These are phyloP conservation scores for Drosophila tropicalis DNA, from an alignment of 1,140 invertebrate genomes.

Conservation along the genomic window DNA sequence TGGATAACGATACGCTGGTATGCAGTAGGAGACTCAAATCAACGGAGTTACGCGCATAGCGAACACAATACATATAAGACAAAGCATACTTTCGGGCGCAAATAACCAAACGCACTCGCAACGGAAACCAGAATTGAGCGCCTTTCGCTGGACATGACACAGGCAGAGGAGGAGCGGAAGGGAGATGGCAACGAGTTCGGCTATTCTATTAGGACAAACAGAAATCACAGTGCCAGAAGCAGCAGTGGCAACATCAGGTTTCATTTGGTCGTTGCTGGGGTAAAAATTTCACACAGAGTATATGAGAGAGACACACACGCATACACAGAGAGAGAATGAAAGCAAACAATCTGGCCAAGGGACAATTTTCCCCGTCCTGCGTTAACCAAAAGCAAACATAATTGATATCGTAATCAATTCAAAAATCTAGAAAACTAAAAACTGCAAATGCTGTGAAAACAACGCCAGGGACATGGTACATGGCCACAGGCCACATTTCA, in stretches of 20 bases:
- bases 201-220: conserved; percentile 72
- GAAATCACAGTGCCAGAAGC: conserved; percentile 50
- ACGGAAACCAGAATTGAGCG: conserved; percentile 64
- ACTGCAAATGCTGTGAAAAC: conserved; percentile 76
- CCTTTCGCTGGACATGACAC: conserved; percentile 32
- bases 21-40: conserved; percentile 57
- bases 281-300: conserved; percentile 67
- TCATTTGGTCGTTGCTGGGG: conserved; percentile 15
- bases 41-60: conserved; percentile 70
- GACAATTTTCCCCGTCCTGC: conserved; percentile 10
- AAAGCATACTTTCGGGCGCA: conserved; percentile 78
- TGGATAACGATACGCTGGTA: conserved; percentile 4
- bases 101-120: conserved; percentile 64
- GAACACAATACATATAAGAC: conserved; percentile 51
- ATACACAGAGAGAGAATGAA: conserved; percentile 35
- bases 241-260: conserved; percentile 3
- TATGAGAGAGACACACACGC: background rate
- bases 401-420: conserved; percentile 82
- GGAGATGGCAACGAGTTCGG: conserved; percentile 22
- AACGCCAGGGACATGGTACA: conserved; percentile 52
- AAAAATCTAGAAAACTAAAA: conserved; percentile 79
- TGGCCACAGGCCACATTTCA: conserved; percentile 60
- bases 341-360: conserved; percentile 63
- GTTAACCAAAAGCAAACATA: conserved; percentile 77
- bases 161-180: background rate